Conservation (phyloP, 2,113 vertebrate species). For the Paramormyrops kingsleyae region DNA sequence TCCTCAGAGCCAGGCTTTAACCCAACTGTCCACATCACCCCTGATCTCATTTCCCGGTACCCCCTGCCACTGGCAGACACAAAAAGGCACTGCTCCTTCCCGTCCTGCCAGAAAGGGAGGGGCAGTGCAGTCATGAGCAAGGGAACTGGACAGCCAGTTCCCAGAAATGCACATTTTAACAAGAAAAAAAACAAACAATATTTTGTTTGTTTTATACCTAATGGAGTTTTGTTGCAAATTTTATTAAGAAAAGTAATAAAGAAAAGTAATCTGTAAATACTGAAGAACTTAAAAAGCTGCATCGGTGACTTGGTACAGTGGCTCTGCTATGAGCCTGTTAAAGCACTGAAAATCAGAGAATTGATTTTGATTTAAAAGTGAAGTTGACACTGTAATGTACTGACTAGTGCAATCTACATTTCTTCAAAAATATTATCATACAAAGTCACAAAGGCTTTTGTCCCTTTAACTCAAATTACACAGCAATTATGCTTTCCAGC, state of each 20-base stretch:
- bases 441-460: background rate
- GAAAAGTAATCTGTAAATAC: background rate
- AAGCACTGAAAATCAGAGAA: background rate
- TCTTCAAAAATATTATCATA: background rate
- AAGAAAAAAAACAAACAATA: background rate
- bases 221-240: background rate
- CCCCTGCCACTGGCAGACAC: slow-evolving; percentile 16
- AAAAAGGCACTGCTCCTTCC: background rate
- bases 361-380: background rate
- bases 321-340: background rate
- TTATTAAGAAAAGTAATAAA: background rate
- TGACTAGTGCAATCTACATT: background rate
- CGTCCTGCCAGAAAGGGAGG: background rate
- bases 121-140: background rate
- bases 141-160: background rate
- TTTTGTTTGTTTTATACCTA: background rate
- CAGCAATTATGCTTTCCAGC: background rate
- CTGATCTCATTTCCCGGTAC: slow-evolving; percentile 12
- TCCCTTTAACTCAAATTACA: background rate
- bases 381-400: background rate
- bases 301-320: background rate
- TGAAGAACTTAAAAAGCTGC: background rate
- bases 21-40: background rate
- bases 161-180: slow-evolving; percentile 19
- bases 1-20: background rate